A percentile compares a stretch with the other conserved stretches of the same genome.
Evolutionary conservation across 2,888 invertebrate genomes (phyloP).

Genomic region (Eupithecia pulchellata): DNA sequence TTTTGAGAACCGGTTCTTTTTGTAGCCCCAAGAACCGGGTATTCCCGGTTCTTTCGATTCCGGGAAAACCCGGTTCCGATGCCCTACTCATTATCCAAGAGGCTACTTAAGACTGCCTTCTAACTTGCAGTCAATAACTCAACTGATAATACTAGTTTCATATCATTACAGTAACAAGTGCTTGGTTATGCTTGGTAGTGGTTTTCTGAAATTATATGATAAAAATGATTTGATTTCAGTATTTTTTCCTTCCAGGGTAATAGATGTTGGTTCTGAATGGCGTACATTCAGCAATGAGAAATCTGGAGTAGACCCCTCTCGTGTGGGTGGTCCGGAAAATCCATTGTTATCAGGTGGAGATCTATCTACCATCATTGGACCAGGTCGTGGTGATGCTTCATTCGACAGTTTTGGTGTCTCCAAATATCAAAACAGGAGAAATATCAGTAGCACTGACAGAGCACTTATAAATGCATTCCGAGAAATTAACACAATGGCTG

Average conservation of each 20-base stretch:
- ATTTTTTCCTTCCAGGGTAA: slow-evolving; percentile 88
- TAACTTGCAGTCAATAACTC: background rate
- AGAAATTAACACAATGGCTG: slow-evolving; percentile 99
- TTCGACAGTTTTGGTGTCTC: slow-evolving; percentile 94
- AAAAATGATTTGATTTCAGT: background rate
- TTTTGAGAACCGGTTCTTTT: too few relatives aligned
- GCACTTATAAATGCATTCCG: slow-evolving; percentile 97
- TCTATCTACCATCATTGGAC: slow-evolving; percentile 97
- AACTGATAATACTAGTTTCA: background rate
- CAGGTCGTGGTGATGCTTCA: slow-evolving; percentile 91
- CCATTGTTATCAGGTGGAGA: slow-evolving; percentile 97
- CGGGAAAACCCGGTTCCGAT: too few relatives aligned
- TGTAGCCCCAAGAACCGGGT: too few relatives aligned
- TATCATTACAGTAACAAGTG: background rate
- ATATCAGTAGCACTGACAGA: slow-evolving; percentile 97
- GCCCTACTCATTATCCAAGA: background rate
- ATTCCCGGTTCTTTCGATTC: too few relatives aligned
- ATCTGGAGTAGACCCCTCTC: slow-evolving; percentile 97
- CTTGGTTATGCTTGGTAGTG: background rate
- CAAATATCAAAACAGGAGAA: slow-evolving; percentile 90
- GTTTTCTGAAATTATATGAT: background rate
- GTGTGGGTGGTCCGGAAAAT: slow-evolving; percentile 99
- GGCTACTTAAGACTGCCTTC: background rate
- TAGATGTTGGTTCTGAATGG: slow-evolving; percentile 99
- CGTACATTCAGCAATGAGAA: slow-evolving; percentile 99